A percentile compares a stretch with the other conserved stretches of the same genome.
phyloP scores from a whole-genome alignment of 2,797 vertebrate species.

The Buceros bicornis region DNA sequence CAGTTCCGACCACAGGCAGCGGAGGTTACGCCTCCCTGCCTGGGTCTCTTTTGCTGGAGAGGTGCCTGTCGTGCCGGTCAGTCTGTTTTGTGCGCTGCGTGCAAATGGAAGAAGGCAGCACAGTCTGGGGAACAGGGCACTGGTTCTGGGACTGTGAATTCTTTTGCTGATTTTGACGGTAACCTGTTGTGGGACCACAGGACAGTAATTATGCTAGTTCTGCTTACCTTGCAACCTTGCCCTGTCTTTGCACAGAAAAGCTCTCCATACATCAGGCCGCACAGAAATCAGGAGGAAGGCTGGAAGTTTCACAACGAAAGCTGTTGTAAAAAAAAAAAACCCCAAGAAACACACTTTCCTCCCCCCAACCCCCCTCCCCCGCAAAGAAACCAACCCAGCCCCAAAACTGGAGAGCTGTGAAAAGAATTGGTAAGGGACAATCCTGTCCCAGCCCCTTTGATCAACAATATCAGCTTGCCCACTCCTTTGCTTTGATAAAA shows the following conservation, averaged over 20 bases:
- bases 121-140: background rate
- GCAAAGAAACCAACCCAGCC: background rate
- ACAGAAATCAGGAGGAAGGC: background rate
- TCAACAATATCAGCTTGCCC: background rate
- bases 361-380: rapidly evolving
- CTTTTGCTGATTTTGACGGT: background rate
- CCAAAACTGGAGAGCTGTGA: background rate
- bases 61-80: background rate
- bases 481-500: background rate
- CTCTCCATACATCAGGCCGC: background rate
- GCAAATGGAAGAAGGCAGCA: background rate
- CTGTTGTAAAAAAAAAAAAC: background rate
- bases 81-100: background rate
- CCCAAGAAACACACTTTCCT: background rate
- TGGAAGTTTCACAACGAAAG: background rate
- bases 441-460: background rate
- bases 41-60: background rate
- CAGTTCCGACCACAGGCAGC: background rate
- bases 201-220: background rate
- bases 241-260: background rate
- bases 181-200: background rate
- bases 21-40: background rate
- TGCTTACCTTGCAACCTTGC: background rate
- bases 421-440: background rate
- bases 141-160: background rate